Evolutionary conservation across 2,888 invertebrate species (phyloP).

Genomic region (Micropterix aruncella): DNA sequence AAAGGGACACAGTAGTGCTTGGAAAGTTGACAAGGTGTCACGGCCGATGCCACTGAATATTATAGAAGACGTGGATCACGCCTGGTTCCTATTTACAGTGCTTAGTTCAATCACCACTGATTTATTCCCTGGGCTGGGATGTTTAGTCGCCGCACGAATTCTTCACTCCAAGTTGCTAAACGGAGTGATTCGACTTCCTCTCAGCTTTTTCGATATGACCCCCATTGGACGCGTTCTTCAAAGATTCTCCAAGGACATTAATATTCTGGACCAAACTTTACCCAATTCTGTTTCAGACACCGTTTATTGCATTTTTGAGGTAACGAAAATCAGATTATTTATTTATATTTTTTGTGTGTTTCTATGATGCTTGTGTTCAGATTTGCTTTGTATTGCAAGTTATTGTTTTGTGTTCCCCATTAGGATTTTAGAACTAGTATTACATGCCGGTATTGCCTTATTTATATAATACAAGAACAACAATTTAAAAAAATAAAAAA

Average conservation of each 20-base stretch:
- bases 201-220: conserved; percentile 67
- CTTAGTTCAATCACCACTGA: conserved; percentile 50
- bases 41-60: neutral
- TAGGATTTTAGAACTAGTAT: too few species aligned
- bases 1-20: too few species aligned
- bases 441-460: too few species aligned
- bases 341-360: too few species aligned
- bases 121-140: conserved; percentile 52
- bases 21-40: too few species aligned
- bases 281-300: conserved; percentile 52
- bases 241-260: conserved; percentile 64
- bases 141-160: conserved; percentile 50
- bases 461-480: too few species aligned
- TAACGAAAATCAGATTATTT: too few species aligned
- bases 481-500: too few species aligned
- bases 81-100: too few species aligned
- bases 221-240: conserved; percentile 60
- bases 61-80: conserved; percentile 15
- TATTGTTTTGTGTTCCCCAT: too few species aligned
- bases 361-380: too few species aligned
- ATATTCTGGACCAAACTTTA: conserved; percentile 54
- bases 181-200: conserved; percentile 50
- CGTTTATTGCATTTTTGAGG: conserved; percentile 59
- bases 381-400: too few species aligned
- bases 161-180: conserved; percentile 45